A percentile compares a stretch with the other conserved stretches of the same genome.
Evolutionary conservation across 2,888 invertebrate species (phyloP).

Genomic region (Dryobotodes eremita): DNA sequence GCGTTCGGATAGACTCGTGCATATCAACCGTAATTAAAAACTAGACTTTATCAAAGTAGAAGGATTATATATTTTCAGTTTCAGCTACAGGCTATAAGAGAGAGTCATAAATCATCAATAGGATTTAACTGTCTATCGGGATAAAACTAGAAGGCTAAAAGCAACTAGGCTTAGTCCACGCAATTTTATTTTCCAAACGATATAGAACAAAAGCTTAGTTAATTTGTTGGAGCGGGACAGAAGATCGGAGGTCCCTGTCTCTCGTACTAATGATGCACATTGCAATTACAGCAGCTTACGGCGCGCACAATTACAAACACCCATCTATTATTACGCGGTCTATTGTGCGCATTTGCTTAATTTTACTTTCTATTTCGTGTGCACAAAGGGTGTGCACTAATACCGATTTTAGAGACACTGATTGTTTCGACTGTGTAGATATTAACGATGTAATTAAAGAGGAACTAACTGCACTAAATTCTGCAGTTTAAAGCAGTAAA

Average conservation of each 20-base stretch:
- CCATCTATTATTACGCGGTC: slow-evolving; percentile 77
- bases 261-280: slow-evolving; percentile 78
- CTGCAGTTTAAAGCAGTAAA: background rate
- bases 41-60: background rate
- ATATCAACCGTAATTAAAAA: slow-evolving; percentile 33
- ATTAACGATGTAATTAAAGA: slow-evolving; percentile 39
- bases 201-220: slow-evolving; percentile 61
- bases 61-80: background rate
- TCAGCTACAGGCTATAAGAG: slow-evolving; percentile 1
- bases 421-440: slow-evolving; percentile 52
- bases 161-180: slow-evolving; percentile 36
- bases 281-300: slow-evolving; percentile 80
- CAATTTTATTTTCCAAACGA: slow-evolving; percentile 58
- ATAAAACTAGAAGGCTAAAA: slow-evolving; percentile 37
- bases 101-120: slow-evolving; percentile 26
- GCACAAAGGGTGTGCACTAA: slow-evolving; percentile 52
- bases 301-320: slow-evolving; percentile 74
- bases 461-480: background rate
- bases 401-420: slow-evolving; percentile 41
- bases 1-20: slow-evolving; percentile 7
- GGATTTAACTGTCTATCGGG: slow-evolving; percentile 28
- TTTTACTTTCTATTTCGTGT: slow-evolving; percentile 63
- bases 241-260: slow-evolving; percentile 53
- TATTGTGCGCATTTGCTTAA: slow-evolving; percentile 73
- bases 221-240: slow-evolving; percentile 57